These are phyloP conservation scores for Ciconia stormi DNA, from an alignment of 2,113 vertebrate genomes.

Conservation along the genomic window DNA sequence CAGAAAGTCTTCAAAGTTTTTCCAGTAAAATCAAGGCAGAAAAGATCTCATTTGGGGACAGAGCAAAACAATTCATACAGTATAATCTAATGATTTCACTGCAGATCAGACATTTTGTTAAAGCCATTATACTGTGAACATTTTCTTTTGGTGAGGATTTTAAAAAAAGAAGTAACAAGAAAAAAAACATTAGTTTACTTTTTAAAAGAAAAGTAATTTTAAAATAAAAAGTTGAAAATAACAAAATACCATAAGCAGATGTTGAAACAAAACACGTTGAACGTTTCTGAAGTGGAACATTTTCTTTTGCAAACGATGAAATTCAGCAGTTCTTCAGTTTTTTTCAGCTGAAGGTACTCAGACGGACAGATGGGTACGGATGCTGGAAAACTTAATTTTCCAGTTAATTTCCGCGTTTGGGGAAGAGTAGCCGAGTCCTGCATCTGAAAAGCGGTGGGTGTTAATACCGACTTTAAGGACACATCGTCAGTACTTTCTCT, in stretches of 20 bases:
- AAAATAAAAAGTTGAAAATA: background rate
- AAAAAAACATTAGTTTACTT: background rate
- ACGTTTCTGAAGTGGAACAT: background rate
- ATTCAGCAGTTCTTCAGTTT: background rate
- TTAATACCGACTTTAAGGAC: background rate
- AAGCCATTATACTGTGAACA: background rate
- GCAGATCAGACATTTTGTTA: background rate
- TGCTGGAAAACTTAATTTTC: background rate
- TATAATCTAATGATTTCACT: background rate
- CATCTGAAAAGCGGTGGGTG: background rate
- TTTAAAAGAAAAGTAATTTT: background rate
- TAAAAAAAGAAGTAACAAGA: background rate
- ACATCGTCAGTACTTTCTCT: background rate
- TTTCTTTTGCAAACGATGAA: background rate
- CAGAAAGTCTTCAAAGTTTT: background rate
- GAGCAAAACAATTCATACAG: background rate
- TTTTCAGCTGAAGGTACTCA: background rate
- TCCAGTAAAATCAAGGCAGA: background rate
- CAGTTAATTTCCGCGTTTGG: background rate
- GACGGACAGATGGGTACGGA: background rate
- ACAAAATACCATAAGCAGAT: background rate
- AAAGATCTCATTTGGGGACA: background rate
- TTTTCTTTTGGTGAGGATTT: background rate
- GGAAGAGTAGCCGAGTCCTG: background rate
- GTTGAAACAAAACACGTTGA: background rate